Evolutionary conservation across 2,797 vertebrate species (phyloP).

Genomic region (Anomalospiza imberbis): DNA sequence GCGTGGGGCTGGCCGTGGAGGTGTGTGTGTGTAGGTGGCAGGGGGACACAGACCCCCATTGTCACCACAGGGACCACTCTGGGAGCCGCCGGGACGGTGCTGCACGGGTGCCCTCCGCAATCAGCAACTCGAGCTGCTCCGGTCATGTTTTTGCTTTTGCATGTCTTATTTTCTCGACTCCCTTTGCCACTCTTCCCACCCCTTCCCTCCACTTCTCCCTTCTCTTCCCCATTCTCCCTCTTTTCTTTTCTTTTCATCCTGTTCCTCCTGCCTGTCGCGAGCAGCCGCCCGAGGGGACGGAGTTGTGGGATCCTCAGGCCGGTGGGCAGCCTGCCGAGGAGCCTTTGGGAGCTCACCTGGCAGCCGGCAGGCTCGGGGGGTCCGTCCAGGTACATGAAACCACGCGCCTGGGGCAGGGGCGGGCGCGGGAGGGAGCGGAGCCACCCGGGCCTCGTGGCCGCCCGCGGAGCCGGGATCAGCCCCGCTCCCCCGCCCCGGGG

Average conservation of each 20-base stretch:
- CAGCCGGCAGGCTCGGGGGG: slow-evolving; percentile 89
- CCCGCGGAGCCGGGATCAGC: background rate
- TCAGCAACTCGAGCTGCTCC: slow-evolving; percentile 33
- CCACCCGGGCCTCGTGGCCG: background rate
- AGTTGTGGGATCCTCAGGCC: slow-evolving; percentile 87
- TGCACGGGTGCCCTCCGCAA: background rate
- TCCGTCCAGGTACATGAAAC: slow-evolving; percentile 86
- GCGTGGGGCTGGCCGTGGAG: background rate
- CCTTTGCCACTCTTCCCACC: background rate
- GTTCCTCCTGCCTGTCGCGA: slow-evolving; percentile 46
- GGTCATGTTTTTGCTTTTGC: slow-evolving; percentile 78
- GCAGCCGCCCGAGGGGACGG: slow-evolving; percentile 88
- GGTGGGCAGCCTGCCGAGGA: slow-evolving; percentile 88
- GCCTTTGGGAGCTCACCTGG: slow-evolving; percentile 87
- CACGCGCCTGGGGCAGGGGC: background rate
- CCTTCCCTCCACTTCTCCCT: slow-evolving; percentile 48
- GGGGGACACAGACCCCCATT: background rate
- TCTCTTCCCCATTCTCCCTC: slow-evolving; percentile 43
- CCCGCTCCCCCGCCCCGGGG: background rate
- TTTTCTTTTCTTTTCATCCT: slow-evolving; percentile 55
- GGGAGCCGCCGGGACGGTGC: background rate
- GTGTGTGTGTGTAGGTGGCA: background rate
- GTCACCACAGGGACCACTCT: background rate
- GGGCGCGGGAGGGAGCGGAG: background rate
- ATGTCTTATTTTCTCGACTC: slow-evolving; percentile 67